Base-by-base conservation (phyloP, 2,888 invertebrate genomes). In the Deladenus siricidicola region DNA sequence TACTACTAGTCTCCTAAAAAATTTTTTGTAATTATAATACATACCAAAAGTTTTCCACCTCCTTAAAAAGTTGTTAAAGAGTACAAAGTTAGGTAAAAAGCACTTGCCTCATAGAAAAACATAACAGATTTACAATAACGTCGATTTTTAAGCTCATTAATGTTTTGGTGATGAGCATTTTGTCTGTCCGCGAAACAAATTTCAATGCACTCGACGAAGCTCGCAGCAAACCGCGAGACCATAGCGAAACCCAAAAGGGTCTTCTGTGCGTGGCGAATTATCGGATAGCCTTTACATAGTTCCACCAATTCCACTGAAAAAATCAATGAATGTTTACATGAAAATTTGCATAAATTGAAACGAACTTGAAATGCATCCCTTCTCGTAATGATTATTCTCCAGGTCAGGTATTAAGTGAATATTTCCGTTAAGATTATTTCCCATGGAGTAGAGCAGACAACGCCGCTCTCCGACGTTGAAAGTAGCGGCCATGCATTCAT, bases 51-150 rank as follows among this genome's bases (percentile, higher is more conserved):
- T n/a, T n/a, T n/a, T n/a, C n/a, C n/a, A n/a, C n/a, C n/a, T n/a
- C n/a, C n/a, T n/a, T n/a, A n/a, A n/a, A n/a, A n/a, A n/a, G n/a
- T n/a, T n/a, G n/a, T n/a, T n/a, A n/a, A 8, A n/a, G 26, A n/a
- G 8, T 21, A n/a, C 3, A 6, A 24, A 8, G 19, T 4, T 29
- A 29, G 29, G n/a, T n/a, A n/a, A n/a, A n/a, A n/a, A n/a, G n/a
- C n/a, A n/a, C n/a, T 26, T 8, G 58, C 65, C 23, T 69, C 64
- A 51, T 66, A 70, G 56, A 70, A 67, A 47, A 55, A 70, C 45
- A 58, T 62, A 4, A 67, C 53, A 4, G 66, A 67, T 53, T 56
- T 49, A 54, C 67, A 67, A n/a, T n/a, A n/a, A n/a, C n/a, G n/a
- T n/a, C n/a, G n/a, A n/a, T n/a, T n/a, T n/a, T n/a, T n/a, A n/a